Evolutionary conservation across 2,797 vertebrate genomes (phyloP), one percentile per base, ranked within the genome.

Genomic region (Mastacembelus armatus): DNA sequence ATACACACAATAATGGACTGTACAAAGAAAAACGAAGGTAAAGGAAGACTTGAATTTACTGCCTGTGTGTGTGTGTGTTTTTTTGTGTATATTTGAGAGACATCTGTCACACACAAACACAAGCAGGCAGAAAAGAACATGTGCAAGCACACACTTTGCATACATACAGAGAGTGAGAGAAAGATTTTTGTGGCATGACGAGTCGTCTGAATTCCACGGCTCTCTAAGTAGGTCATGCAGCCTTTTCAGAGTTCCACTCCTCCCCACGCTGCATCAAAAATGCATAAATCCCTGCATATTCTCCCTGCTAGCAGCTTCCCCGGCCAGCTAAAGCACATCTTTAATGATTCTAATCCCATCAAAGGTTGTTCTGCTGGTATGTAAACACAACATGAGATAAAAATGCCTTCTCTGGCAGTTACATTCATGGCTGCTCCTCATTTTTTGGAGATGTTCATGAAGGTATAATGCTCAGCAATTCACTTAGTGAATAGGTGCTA

Each of bases 181-280:
- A 71, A 77, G 57, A 79, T 74, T 77, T 81, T 65, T 75, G 85
- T 86, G 85, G 80, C 83, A 87, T 82, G 83, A 85, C 82, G 44
- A 86, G 85, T 87, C 59, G 69, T 81, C 82, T 82, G 82, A 88
- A 90, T 92, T 89, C 90, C 86, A 87, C 74, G 50, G 80, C 78
- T 85, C 74, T 77, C 89, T 89, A 94, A 93, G 90, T 93, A 93
- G 93, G 93, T 94, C 93, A 94, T 75, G 82, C 82, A 90, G 89
- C 80, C 80, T 88, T 91, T 91, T 88, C 82, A 90, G 88, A 78
- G 88, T 85, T 90, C 64, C 84, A 88, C 90, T 91, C 89, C 91
- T 90, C 91, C 87, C 84, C 77, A 80, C 33, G 82, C 87, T 77
- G 88, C 89, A 93, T 94, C 89, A 93, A 94, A 93, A 90, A 91